Conservation (phyloP, 2,797 vertebrate genomes). For the Odontamblyopus lacepedii region DNA sequence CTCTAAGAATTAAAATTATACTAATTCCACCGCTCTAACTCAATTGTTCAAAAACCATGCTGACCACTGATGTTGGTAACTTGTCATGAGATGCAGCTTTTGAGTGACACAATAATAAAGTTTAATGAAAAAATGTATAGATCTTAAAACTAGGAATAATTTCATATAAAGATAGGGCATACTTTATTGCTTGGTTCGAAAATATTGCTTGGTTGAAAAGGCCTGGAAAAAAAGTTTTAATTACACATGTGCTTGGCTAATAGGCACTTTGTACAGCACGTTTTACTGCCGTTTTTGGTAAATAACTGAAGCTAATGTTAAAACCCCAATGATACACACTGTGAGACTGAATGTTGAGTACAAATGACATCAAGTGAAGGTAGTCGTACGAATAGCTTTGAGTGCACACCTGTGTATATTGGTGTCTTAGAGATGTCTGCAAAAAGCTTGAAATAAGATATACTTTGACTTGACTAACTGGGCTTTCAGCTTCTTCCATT, state of each 20-base stretch:
- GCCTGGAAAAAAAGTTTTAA: conserved; percentile 28
- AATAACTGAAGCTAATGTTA: conserved; percentile 30
- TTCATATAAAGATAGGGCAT: conserved; percentile 16
- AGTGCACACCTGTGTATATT: conserved; percentile 16
- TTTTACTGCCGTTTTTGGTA: conserved; percentile 10
- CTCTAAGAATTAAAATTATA: conserved; percentile 10
- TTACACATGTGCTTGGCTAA: conserved; percentile 1
- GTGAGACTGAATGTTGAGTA: conserved; percentile 21
- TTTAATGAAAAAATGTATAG: too few species aligned
- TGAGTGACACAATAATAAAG: neutral
- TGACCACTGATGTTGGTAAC: neutral
- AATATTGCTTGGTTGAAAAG: neutral
- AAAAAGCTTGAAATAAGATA: neutral
- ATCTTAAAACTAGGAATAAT: conserved; percentile 2
- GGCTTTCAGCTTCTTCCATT: neutral
- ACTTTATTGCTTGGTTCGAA: neutral
- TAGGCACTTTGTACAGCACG: neutral
- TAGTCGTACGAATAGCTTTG: conserved; percentile 40
- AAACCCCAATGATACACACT: conserved; percentile 21
- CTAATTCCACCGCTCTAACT: neutral
- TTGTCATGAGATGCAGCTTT: neutral
- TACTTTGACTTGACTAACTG: neutral
- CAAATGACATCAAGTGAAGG: conserved; percentile 26
- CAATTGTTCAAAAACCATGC: too few species aligned
- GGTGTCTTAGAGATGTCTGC: neutral